These are phyloP conservation scores for Hippocampus mohnikei DNA, from an alignment of 2,113 vertebrate species.

Conservation along the genomic window DNA sequence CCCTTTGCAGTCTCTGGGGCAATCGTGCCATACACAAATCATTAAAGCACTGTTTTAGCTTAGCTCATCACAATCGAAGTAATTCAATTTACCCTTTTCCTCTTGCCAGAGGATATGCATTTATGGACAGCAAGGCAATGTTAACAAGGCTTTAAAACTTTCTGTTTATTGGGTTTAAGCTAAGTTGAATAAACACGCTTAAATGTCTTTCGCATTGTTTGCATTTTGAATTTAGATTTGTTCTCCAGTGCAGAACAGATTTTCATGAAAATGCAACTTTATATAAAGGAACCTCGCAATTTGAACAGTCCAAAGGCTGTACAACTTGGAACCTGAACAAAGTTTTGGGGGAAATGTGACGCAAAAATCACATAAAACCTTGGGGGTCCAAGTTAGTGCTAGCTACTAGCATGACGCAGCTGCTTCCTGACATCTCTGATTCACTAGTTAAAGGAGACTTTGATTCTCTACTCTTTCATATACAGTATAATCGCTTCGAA, in stretches of 20 bases:
- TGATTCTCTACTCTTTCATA: too few species aligned
- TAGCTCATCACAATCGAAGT: slow-evolving; percentile 43
- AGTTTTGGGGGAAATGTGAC: background rate
- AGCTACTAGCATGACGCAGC: background rate
- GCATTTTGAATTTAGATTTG: background rate
- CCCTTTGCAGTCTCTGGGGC: slow-evolving; percentile 8
- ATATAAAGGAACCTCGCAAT: background rate
- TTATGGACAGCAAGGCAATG: slow-evolving; percentile 39
- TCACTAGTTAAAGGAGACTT: too few species aligned
- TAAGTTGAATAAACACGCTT: slow-evolving; percentile 36
- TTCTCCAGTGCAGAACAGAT: background rate
- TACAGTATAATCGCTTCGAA: too few species aligned
- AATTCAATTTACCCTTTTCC: slow-evolving; percentile 46
- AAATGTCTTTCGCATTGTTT: background rate
- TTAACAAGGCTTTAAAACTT: slow-evolving; percentile 47
- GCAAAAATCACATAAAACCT: background rate
- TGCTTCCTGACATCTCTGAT: too few species aligned
- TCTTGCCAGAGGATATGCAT: slow-evolving; percentile 32
- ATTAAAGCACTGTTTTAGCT: slow-evolving; percentile 41
- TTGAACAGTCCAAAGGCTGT: background rate
- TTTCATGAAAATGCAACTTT: background rate
- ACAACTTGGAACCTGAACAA: background rate
- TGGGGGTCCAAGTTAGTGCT: background rate
- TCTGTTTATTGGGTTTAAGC: slow-evolving; percentile 28
- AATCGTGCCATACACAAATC: slow-evolving; percentile 25